Base-by-base conservation (phyloP, 2,113 vertebrate genomes). In the Toxostoma redivivum region DNA sequence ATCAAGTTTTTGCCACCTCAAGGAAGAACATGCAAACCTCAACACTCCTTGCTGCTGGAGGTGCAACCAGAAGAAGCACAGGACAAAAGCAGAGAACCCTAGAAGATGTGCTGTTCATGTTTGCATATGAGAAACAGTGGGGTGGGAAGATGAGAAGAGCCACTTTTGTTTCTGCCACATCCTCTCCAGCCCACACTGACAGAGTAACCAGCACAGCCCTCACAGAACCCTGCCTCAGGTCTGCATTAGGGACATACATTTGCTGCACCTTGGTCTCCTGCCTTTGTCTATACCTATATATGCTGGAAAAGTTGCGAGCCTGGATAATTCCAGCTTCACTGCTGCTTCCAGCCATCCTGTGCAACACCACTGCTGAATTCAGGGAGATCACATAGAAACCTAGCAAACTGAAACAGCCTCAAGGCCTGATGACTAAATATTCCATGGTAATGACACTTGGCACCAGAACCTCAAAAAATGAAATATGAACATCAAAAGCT, bases 261-360 rank as follows among this genome's bases (percentile, higher is more conserved):
- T 25, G 17, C 45, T 37, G 21, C 51, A 57, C 31, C 7, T 81
- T 66, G 25, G 20, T 78, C 38, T 74, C 66, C 25, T 50, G 45
- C 45, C 38, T 83, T 86, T 35, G 15, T 31, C 47, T 33, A 10
- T 5, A 10, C 4, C 14, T 27, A 67, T 1, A 3, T 3, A 30
- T 0, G 2, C 33, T 1, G 2, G 38, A 70, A 15, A 66, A 66
- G 3, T 7, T 6, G 3, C 0, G 0, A 90, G 35, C 51, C 45
- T 30, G 20, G n/a, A 3, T n/a, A 86, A 81, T 13, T 53, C 11
- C 58, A 65, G 45, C 80, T 58, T 24, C n/a, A 37, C 37, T 53
- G 33, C 44, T 76, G 53, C 62, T 86, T 60, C 78, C 45, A 88
- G 65, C 0, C 0, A 60, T 44, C 38, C 56, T 54, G 42, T 7